Evolutionary conservation across 2,113 vertebrate species (phyloP).

Genomic region (Addax nasomaculatus): DNA sequence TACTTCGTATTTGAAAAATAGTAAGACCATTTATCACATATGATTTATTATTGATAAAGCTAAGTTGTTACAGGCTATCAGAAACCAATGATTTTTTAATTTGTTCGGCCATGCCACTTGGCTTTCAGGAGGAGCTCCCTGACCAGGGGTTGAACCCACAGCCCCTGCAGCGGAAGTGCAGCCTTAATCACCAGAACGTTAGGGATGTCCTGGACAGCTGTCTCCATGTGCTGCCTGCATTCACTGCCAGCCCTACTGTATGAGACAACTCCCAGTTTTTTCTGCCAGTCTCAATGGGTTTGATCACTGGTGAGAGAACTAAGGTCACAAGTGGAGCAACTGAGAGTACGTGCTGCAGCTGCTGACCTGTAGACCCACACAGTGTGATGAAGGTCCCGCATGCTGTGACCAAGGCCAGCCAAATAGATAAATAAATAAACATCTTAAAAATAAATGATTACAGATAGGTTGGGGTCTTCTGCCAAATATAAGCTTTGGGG

Average conservation of each 20-base stretch:
- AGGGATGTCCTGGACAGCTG: neutral
- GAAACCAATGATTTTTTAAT: neutral
- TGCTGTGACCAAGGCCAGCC: neutral
- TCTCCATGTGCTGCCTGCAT: neutral
- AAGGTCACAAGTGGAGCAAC: neutral
- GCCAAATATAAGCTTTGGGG: neutral
- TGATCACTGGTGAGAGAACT: neutral
- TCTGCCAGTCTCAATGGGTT: neutral
- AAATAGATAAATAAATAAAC: neutral
- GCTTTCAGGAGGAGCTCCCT: neutral
- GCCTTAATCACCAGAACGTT: accelerated
- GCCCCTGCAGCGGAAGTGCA: too few species aligned
- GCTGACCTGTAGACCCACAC: neutral
- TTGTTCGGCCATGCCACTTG: neutral
- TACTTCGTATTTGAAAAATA: neutral
- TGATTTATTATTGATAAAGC: neutral
- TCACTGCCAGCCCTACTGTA: neutral
- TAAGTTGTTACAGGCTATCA: neutral
- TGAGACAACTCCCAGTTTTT: neutral
- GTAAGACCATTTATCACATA: neutral
- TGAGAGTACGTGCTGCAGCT: neutral
- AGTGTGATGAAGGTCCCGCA: neutral
- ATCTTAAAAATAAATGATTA: neutral
- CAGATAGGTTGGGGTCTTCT: neutral
- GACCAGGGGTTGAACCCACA: neutral